Conservation (phyloP, 1,140 invertebrate species). For the Luehdorfia chinensis region DNA sequence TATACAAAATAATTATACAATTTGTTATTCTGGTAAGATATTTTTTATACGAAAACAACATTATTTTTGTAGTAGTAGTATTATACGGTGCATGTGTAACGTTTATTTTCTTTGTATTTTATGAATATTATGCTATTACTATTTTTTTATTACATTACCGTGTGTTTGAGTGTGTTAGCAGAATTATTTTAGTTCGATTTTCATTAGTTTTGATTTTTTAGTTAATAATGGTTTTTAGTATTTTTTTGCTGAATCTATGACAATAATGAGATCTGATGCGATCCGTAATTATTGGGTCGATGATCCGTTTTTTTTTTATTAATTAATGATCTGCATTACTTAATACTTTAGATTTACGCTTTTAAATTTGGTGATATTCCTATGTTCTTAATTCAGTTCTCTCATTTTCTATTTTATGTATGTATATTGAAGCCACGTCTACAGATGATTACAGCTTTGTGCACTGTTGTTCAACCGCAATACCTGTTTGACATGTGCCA, state of each 20-base stretch:
- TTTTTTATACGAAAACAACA: conserved; percentile 71
- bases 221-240: conserved; percentile 65
- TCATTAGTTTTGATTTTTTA: conserved; percentile 70
- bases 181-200: conserved; percentile 76
- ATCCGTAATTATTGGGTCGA: conserved; percentile 31
- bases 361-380: conserved; percentile 65
- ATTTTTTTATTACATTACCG: conserved; percentile 66
- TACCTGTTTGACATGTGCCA: conserved; percentile 71
- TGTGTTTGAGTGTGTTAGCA: conserved; percentile 75
- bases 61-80: conserved; percentile 72
- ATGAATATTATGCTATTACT: conserved; percentile 69
- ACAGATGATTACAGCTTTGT: conserved; percentile 23
- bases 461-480: conserved; percentile 38
- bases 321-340: conserved; percentile 68
- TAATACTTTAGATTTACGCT: conserved; percentile 51
- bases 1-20: conserved; percentile 71
- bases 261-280: conserved; percentile 70
- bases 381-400: conserved; percentile 46
- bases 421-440: conserved; percentile 63
- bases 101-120: conserved; percentile 70
- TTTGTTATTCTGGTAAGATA: conserved; percentile 75
- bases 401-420: conserved; percentile 30
- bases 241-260: conserved; percentile 71
- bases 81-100: conserved; percentile 74
- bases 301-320: conserved; percentile 36